Evolutionary conservation across 2,797 vertebrate genomes (phyloP).

Genomic region (Siniperca scherzeri): DNA sequence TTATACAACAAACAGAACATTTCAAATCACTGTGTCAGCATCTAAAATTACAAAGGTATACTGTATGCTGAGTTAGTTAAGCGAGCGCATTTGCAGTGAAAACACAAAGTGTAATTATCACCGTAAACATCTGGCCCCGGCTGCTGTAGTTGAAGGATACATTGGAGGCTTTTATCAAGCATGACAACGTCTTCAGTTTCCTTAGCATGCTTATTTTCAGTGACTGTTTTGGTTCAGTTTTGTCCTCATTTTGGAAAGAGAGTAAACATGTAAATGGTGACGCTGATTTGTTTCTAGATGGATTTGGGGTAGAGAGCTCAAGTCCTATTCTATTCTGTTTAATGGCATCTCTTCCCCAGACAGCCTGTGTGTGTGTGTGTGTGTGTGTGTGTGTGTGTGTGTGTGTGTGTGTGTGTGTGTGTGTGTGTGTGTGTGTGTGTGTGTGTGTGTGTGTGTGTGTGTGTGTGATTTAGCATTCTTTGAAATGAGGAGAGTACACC

Average conservation of each 20-base stretch:
- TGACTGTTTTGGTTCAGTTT: constrained; percentile 66
- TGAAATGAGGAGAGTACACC: constrained; percentile 78
- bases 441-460: constrained; percentile 49
- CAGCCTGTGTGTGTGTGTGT: constrained; percentile 41
- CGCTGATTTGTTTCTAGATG: constrained; percentile 68
- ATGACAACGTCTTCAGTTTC: constrained; percentile 40
- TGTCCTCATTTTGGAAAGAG: constrained; percentile 72
- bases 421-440: constrained; percentile 56
- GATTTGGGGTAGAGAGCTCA: constrained; percentile 54
- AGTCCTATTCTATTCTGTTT: constrained; percentile 76
- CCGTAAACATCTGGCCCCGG: constrained; percentile 43
- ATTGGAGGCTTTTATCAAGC: constrained; percentile 52
- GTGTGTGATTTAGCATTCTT: constrained; percentile 80
- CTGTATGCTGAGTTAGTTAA: constrained; percentile 7
- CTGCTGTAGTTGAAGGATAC: constrained; percentile 35
- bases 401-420: constrained; percentile 56
- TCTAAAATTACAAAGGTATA: constrained; percentile 11
- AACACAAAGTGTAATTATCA: constrained; percentile 34
- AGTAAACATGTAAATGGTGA: constrained; percentile 74
- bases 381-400: constrained; percentile 33
- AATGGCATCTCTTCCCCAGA: constrained; percentile 75
- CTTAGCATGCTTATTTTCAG: constrained; percentile 29
- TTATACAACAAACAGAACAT: constrained; percentile 12
- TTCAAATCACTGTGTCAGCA: neutral
- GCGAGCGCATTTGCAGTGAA: neutral